Base-by-base conservation (phyloP, 1,140 invertebrate species). In the Drosophila jambulina region DNA sequence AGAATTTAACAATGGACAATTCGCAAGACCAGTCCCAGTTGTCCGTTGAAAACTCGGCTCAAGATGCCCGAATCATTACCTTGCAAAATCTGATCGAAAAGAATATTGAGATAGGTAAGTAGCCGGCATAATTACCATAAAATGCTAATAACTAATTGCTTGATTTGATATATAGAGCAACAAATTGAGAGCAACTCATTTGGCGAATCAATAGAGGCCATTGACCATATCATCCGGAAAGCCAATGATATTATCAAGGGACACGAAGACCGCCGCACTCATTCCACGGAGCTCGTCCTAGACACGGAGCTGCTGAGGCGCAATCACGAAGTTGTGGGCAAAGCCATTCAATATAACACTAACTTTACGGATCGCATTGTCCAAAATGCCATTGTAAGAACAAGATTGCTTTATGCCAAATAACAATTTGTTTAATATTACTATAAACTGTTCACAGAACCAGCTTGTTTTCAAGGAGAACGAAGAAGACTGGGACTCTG, bases 71-170 rank as follows among this genome's bases (percentile, higher is more conserved):
- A 2, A 87, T 87, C 13, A 42, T 88, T 2, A 9, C 57, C 6
- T 23, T 87, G 21, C 84, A 88, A 48, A 59, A 87, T 13, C 32
- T 87, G 23, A 87, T 87, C 27, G 83, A 88, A 45, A 36, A 63
- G 46, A 87, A 87, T 42, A 87, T 87, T 12, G 49, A 83, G 27
- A 78, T 87, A 34, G 83, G 83, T 82, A 68, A 38, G 77, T 60
- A 1, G 2, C 3, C 34, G 13, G 3, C 51, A 6, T 21, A 56
- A 25, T 4, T n/a, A 2, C 8, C 21, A 15, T 40, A 17, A 4
- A 53, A 23, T 9, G 2, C 2, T 3, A 27, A 6, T 5, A n/a
- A 43, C 15, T 0, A 42, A 27, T 48, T 48, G 1, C 0, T 19
- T 58, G 25, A 59, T 38, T 25, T 38, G 0, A 23, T 38, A 15